These are phyloP conservation scores for Onychostruthus taczanowskii DNA, from an alignment of 2,113 vertebrate species.

Conservation along the genomic window DNA sequence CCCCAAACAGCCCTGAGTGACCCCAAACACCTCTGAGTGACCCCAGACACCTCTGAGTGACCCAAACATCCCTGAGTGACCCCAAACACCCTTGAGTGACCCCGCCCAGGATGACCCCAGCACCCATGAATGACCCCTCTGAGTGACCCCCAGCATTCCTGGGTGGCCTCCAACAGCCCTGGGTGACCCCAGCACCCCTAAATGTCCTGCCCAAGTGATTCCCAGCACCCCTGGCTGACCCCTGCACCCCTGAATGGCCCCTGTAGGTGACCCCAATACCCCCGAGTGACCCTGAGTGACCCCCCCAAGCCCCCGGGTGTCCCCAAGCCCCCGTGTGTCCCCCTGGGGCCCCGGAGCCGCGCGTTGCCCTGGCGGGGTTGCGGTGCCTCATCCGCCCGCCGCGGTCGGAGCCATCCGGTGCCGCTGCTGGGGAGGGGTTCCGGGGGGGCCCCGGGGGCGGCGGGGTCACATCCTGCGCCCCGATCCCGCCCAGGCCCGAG, in stretches of 20 bases:
- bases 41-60: not conserved
- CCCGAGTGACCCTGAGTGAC: accelerated
- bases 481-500: slow-evolving; percentile 73
- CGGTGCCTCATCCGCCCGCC: not conserved
- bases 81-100: accelerated
- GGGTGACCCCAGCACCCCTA: no score
- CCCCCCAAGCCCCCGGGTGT: not conserved
- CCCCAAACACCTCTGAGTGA: not conserved
- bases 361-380: not conserved
- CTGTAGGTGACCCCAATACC: not conserved
- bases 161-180: no score
- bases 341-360: not conserved
- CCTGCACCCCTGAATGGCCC: no score
- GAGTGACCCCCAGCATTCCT: no score
- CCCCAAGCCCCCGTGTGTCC: not conserved
- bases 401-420: not conserved
- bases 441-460: not conserved
- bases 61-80: no score
- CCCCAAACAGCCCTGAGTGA: not conserved
- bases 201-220: no score
- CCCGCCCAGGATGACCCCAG: accelerated
- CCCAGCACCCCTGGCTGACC: not conserved
- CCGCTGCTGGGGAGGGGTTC: accelerated
- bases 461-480: not conserved
- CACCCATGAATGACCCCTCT: no score